phyloP scores from a whole-genome alignment of 1,140 invertebrate genomes.

The Sinonovacula constricta region DNA sequence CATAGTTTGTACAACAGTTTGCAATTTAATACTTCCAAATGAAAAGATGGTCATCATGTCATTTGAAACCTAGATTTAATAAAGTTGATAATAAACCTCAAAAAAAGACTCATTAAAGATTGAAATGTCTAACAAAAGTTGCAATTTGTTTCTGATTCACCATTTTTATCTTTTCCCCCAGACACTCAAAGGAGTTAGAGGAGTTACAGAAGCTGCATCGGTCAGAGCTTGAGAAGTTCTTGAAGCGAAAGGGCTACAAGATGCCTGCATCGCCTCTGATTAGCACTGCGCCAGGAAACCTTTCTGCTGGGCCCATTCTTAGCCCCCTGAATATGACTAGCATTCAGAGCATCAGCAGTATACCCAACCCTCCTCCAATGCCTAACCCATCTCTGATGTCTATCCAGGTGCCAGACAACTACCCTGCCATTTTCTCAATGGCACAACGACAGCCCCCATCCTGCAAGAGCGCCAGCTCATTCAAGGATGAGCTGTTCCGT shows the following conservation, averaged over 20 bases:
- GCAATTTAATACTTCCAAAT: no score
- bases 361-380: slow-evolving; percentile 41
- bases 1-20: no score
- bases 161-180: no score
- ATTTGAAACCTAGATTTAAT: no score
- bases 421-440: slow-evolving; percentile 44
- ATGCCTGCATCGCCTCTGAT: slow-evolving; percentile 25
- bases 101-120: no score
- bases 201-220: slow-evolving; percentile 31
- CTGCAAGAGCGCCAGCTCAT: slow-evolving; percentile 10
- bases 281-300: slow-evolving; percentile 6
- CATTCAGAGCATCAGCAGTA: slow-evolving; percentile 23
- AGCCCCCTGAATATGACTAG: slow-evolving; percentile 42
- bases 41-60: no score
- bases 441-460: slow-evolving; percentile 13
- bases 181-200: slow-evolving; percentile 47
- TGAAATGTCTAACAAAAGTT: no score
- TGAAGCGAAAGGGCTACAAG: slow-evolving; percentile 21
- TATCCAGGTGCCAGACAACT: slow-evolving; percentile 20
- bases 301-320: slow-evolving; percentile 33
- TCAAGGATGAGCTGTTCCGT: slow-evolving; percentile 37
- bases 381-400: slow-evolving; percentile 47
- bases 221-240: slow-evolving; percentile 38
- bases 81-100: no score
- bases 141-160: no score